These are phyloP conservation scores for Rhinogobius similis DNA, from an alignment of 2,113 vertebrate species.

Conservation along the genomic window DNA sequence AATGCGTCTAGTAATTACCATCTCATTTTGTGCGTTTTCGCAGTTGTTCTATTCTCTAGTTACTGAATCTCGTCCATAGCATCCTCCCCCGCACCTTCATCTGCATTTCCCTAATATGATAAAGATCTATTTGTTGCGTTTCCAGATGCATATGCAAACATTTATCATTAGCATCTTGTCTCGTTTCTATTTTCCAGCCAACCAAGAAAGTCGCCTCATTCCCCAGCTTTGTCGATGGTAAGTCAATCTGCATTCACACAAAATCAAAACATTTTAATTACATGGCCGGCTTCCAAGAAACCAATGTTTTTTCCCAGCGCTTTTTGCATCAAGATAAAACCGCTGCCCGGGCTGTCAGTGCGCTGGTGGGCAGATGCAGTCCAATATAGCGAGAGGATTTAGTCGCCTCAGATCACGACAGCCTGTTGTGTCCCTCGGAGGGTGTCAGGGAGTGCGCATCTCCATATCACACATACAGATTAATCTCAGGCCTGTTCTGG, in stretches of 20 bases:
- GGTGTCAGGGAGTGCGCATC: conserved; percentile 58
- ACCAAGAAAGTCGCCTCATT: conserved; percentile 94
- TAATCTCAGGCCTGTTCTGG: conserved; percentile 46
- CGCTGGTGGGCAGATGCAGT: conserved; percentile 26
- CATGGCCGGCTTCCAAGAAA: conserved; percentile 13
- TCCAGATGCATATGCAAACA: background rate
- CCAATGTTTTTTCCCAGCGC: background rate
- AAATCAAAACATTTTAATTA: conserved; percentile 38
- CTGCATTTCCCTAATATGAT: background rate
- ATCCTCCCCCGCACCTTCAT: background rate
- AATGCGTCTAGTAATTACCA: background rate
- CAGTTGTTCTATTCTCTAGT: background rate
- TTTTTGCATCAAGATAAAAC: conserved; percentile 2
- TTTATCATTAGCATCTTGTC: conserved; percentile 7
- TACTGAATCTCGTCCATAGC: background rate
- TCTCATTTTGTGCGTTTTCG: background rate
- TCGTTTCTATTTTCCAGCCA: conserved; percentile 76
- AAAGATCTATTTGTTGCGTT: background rate
- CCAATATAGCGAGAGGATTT: conserved; percentile 41
- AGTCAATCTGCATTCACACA: conserved; percentile 66
- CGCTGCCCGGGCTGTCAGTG: conserved; percentile 1
- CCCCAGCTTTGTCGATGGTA: conserved; percentile 98
- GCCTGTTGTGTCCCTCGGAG: conserved; percentile 47
- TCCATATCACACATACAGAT: conserved; percentile 60
- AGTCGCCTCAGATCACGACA: conserved; percentile 48